Evolutionary conservation across 2,113 vertebrate species (phyloP), one percentile per base, ranked within the genome.

Genomic region (Monopterus albus): DNA sequence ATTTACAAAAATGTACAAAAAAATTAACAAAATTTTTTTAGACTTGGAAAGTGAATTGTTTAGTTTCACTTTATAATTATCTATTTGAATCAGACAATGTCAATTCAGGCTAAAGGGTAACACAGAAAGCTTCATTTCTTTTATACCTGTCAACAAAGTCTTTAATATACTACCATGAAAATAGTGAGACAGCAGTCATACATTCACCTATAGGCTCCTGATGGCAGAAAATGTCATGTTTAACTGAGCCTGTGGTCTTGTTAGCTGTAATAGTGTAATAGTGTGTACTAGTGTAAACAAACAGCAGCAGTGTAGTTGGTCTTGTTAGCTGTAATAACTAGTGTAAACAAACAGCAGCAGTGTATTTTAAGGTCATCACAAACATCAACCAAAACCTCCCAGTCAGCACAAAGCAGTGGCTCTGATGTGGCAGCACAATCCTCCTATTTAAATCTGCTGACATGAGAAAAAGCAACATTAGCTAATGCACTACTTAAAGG

Each of bases 401-500:
- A 61, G 86, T 90, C 90, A 92, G 92, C 91, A 88, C 79, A 89
- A 89, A 72, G 76, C 72, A 78, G 75, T 4, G 55, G 80, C 81
- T 89, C 83, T 86, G 89, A 88, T 90, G 88, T 89, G 86, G 87
- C 78, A 67, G 88, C 84, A 51, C 81, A 78, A 73, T 70, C 52
- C 84, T 82, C 72, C 84, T 73, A 80, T 91, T 91, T 82, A 85
- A 85, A 91, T 91, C 56, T 93, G 93, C 93, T 94, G 91, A 92
- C 91, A 66, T 79, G 88, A 74, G 81, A 89, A 90, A 91, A 89
- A 81, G 82, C 85, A 88, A 87, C 90, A 91, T 91, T 92, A 93
- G 90, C 92, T 94, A 93, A 94, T 92, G 91, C 90, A 87, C 90
- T 93, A 88, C 91, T 92, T 92, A 92, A 92, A 93, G 89, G 90